Conservation (phyloP, 2,888 invertebrate species). For the Himalopsyche anomala region DNA sequence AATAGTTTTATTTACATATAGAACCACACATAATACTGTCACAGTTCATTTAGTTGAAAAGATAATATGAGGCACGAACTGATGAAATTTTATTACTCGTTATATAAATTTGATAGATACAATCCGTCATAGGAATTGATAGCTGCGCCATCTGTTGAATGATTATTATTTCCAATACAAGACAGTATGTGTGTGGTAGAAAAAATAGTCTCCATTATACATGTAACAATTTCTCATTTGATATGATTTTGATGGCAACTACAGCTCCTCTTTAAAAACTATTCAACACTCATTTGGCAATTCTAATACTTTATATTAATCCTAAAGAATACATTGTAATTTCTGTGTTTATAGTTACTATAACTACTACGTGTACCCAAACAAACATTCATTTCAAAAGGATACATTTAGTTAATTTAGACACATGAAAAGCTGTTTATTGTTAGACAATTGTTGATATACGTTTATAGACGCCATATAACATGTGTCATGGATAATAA, state of each 20-base stretch:
- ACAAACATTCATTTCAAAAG: conserved; percentile 39
- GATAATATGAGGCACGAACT: too few relatives aligned
- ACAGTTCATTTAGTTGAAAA: too few relatives aligned
- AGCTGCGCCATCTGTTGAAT: too few relatives aligned
- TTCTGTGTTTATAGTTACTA: conserved; percentile 27
- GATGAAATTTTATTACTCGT: too few relatives aligned
- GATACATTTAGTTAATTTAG: conserved; percentile 42
- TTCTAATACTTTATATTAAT: conserved; percentile 27
- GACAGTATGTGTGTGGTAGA: conserved; percentile 37
- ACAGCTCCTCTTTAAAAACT: conserved; percentile 51
- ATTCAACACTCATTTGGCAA: conserved; percentile 53
- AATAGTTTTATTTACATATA: conserved; percentile 48
- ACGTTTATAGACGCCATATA: conserved; percentile 12
- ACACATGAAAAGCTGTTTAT: conserved; percentile 41
- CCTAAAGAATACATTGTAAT: conserved; percentile 24
- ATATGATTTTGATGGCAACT: conserved; percentile 56
- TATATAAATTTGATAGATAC: too few relatives aligned
- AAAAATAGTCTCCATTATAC: conserved; percentile 38
- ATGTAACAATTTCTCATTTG: conserved; percentile 46
- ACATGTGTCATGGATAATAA: conserved; percentile 20
- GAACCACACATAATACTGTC: conserved; percentile 5
- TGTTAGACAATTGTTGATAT: conserved; percentile 23
- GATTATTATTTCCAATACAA: too few relatives aligned
- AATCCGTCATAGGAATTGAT: too few relatives aligned
- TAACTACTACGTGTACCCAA: conserved; percentile 1